Evolutionary conservation across 2,888 invertebrate genomes (phyloP), one percentile per base, ranked within the genome.

Genomic region (Cabera pusaria): DNA sequence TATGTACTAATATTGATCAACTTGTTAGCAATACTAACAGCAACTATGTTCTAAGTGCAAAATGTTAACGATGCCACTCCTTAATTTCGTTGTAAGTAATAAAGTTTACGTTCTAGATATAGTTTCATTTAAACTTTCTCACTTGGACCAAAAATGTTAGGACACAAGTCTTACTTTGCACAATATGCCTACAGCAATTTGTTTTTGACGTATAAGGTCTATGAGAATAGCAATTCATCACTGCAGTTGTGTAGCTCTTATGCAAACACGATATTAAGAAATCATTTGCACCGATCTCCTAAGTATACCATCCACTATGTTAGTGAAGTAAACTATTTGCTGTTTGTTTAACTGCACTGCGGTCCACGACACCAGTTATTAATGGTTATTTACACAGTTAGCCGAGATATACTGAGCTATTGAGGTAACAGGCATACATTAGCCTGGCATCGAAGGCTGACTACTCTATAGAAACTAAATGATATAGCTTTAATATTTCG

Each of bases 401-500:
- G 35, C 22, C 12, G 25, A 33, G 27, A 44, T 46, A 41, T 47
- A 44, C 17, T 17, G 14, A 40, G 33, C 39, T 29, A 26, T 52
- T 37, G 20, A 43, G 29, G 36, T 43, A 43, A 45, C 41, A 9
- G 19, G 24, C 35, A 40, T 40, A 44, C 32, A 49, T 42, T 22
- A 47, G n/a, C n/a, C n/a, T n/a, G 27, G 16, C 19, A 23, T 20
- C 20, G 38, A 48, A 45, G 43, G 45, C 35, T 27, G 38, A 29
- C 47, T 23, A 43, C 37, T 37, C 16, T 31, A 16, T 32, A 34
- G 37, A 38, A 36, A 24, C 24, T 35, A 38, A 45, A 51, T 45
- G 44, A 31, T 32, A 33, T 14, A 26, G 36, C 36, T 48, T 45
- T 43, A 44, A 28, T 34, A 26, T 40, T 44, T 38, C 37, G 37